Evolutionary conservation across 2,797 vertebrate genomes (phyloP).

Genomic region (Limnodromus scolopaceus): DNA sequence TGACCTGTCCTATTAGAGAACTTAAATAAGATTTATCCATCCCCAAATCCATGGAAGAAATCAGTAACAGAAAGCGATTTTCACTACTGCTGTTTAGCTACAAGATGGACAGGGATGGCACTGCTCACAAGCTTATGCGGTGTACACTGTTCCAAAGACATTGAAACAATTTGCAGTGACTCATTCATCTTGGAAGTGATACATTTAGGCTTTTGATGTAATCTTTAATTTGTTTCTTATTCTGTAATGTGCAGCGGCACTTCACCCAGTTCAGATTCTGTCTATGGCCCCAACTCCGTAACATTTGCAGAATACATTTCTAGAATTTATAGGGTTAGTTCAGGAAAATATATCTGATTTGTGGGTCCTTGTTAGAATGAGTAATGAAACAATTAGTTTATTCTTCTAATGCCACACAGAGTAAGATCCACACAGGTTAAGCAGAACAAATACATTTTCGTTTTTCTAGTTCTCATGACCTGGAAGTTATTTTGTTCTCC

Average conservation of each 20-base stretch:
- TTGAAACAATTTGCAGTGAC: neutral
- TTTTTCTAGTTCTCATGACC: neutral
- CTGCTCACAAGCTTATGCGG: neutral
- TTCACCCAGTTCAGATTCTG: neutral
- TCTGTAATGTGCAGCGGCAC: neutral
- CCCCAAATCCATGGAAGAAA: neutral
- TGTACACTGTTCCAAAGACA: neutral
- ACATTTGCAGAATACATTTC: neutral
- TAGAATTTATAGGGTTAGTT: neutral
- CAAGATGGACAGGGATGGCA: neutral
- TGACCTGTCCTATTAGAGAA: neutral
- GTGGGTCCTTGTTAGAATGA: neutral
- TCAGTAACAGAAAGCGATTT: neutral
- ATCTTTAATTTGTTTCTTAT: neutral
- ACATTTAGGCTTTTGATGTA: neutral
- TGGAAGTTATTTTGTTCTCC: neutral
- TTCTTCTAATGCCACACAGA: neutral
- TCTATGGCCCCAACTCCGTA: neutral
- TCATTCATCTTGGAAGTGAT: neutral
- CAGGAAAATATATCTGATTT: neutral
- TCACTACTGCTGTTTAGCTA: neutral
- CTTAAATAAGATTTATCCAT: neutral
- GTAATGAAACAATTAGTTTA: neutral
- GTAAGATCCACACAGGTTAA: neutral
- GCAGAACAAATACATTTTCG: neutral